A percentile compares a stretch with the other conserved stretches of the same genome.
phyloP scores from a whole-genome alignment of 2,797 vertebrate species.

The Emydoidea blandingii region DNA sequence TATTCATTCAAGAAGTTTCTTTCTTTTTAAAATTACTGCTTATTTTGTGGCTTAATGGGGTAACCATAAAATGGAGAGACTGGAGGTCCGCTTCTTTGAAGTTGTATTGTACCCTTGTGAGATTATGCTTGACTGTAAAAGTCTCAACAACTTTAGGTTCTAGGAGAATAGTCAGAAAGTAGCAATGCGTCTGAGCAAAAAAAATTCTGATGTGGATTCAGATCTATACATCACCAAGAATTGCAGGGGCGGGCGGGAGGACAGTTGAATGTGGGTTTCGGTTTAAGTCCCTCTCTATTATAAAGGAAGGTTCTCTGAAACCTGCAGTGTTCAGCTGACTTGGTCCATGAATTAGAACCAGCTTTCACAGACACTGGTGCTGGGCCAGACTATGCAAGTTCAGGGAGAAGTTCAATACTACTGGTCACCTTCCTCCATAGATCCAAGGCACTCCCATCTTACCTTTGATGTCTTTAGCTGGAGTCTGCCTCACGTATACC shows the following conservation, averaged over 20 bases:
- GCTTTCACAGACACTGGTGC: not conserved
- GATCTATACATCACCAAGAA: not conserved
- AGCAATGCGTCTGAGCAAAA: not conserved
- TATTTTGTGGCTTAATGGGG: not conserved
- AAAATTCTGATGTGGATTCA: not conserved
- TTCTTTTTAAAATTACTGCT: not conserved
- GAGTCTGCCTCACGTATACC: not conserved
- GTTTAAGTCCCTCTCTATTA: not conserved
- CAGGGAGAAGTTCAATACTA: not conserved
- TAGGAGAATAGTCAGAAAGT: not conserved
- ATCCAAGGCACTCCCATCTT: not conserved
- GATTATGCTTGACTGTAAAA: not conserved
- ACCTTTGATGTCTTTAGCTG: not conserved
- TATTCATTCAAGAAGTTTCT: not conserved
- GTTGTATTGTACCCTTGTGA: not conserved
- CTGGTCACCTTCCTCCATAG: accelerated
- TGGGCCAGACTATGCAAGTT: not conserved
- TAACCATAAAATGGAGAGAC: not conserved
- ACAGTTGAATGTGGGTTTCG: not conserved
- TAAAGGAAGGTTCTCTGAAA: not conserved
- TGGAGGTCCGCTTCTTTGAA: not conserved
- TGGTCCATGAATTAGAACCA: not conserved
- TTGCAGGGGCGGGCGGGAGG: too few species aligned
- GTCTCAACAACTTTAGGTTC: not conserved
- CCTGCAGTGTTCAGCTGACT: not conserved